These are phyloP conservation scores for Pelobates cultripes DNA, from an alignment of 2,797 vertebrate genomes.

Conservation along the genomic window DNA sequence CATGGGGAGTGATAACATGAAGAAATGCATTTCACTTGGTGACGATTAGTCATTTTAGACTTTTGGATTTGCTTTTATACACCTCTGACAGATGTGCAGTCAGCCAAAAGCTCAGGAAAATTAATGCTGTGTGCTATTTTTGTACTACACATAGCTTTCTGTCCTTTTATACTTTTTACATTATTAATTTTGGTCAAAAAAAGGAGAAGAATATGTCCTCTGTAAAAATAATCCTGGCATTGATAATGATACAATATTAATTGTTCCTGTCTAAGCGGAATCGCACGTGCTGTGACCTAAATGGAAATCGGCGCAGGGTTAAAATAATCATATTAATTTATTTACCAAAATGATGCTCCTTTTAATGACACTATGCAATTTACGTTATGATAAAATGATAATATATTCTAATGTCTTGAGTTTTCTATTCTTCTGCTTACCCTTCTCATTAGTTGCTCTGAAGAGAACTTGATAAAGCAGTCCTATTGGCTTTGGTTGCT, in stretches of 20 bases:
- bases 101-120: constrained; percentile 31
- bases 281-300: not conserved
- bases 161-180: constrained; percentile 28
- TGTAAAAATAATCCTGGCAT: constrained; percentile 8
- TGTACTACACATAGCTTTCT: constrained; percentile 32
- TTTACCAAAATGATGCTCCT: too few relatives aligned
- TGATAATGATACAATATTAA: not conserved
- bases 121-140: constrained; percentile 37
- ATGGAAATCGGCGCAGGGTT: not conserved
- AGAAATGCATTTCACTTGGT: constrained; percentile 34
- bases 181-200: constrained; percentile 41
- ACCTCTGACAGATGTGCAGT: constrained; percentile 49
- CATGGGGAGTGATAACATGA: constrained; percentile 31
- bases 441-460: too few relatives aligned
- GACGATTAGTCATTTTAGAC: constrained; percentile 43
- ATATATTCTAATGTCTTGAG: too few relatives aligned
- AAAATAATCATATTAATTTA: too few relatives aligned
- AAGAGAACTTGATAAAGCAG: too few relatives aligned
- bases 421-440: too few relatives aligned
- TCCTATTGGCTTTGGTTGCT: too few relatives aligned
- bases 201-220: constrained; percentile 25
- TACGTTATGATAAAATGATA: too few relatives aligned
- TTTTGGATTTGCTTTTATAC: constrained; percentile 36
- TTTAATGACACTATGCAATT: too few relatives aligned
- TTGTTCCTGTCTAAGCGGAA: not conserved